These are phyloP conservation scores for Eristalis intricaria DNA, from an alignment of 2,888 invertebrate genomes.

Conservation along the genomic window DNA sequence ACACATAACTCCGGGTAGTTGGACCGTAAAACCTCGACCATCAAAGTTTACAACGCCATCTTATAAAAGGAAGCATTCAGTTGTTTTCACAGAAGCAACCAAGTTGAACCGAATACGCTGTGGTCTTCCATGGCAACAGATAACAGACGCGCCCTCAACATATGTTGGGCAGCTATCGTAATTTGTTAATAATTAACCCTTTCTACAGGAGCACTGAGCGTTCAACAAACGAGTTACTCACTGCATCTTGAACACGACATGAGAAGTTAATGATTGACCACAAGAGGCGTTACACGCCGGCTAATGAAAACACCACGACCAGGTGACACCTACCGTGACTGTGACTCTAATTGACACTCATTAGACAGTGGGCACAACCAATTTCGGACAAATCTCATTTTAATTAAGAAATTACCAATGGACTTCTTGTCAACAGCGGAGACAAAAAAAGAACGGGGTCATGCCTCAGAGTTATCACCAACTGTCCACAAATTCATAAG, in stretches of 20 bases:
- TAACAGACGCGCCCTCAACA: not conserved
- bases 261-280: slow-evolving; percentile 58
- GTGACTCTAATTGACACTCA: slow-evolving; percentile 47
- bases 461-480: slow-evolving; percentile 33
- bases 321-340: slow-evolving; percentile 68
- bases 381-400: slow-evolving; percentile 65
- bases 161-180: not conserved
- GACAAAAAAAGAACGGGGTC: not conserved
- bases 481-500: slow-evolving; percentile 29
- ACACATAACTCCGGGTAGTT: not conserved
- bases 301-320: slow-evolving; percentile 46
- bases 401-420: slow-evolving; percentile 65
- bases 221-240: slow-evolving; percentile 25
- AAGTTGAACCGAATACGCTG: not conserved
- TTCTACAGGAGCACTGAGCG: not conserved
- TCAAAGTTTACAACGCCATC: not conserved
- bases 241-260: slow-evolving; percentile 34
- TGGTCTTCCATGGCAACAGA: not conserved
- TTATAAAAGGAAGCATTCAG: not conserved
- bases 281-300: slow-evolving; percentile 12
- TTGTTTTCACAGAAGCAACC: not conserved
- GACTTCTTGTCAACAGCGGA: slow-evolving; percentile 4
- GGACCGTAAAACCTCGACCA: not conserved
- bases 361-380: slow-evolving; percentile 33
- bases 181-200: not conserved